A percentile compares a stretch with the other conserved stretches of the same genome.
Evolutionary conservation across 1,140 invertebrate species (phyloP).

Genomic region (Saccostrea echinata): DNA sequence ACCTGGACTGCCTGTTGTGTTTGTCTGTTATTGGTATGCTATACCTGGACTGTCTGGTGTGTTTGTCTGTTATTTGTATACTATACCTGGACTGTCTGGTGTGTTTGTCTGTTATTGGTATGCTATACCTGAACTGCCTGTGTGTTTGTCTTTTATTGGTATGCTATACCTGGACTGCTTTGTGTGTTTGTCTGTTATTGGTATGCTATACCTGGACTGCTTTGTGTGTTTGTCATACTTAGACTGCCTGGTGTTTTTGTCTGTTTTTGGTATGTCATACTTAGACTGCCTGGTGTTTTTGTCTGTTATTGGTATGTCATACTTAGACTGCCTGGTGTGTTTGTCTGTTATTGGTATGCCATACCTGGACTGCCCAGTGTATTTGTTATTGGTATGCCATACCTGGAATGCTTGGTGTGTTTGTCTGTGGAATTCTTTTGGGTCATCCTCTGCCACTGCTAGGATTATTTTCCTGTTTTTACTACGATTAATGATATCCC

Average conservation of each 20-base stretch:
- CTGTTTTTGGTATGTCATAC: not conserved
- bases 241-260: not conserved
- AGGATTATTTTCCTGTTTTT: constrained; percentile 66
- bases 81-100: too few species aligned
- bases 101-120: not conserved
- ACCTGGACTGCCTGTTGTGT: too few species aligned
- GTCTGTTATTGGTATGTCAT: not conserved
- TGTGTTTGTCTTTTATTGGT: not conserved
- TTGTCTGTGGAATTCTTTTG: constrained; percentile 69
- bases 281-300: too few species aligned
- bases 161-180: too few species aligned
- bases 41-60: too few species aligned
- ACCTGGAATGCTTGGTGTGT: constrained; percentile 70
- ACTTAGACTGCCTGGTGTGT: too few species aligned
- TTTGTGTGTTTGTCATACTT: too few species aligned
- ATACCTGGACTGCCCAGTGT: constrained; percentile 69
- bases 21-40: not conserved
- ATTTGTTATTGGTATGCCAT: not conserved
- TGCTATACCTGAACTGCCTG: too few species aligned
- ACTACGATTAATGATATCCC: constrained; percentile 60
- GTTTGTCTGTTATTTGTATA: too few species aligned
- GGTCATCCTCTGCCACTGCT: constrained; percentile 70
- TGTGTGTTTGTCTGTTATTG: too few species aligned
- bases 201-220: too few species aligned
- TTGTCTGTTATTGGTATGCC: not conserved